Evolutionary conservation across 2,797 vertebrate genomes (phyloP).

Genomic region (Coendou prehensilis): DNA sequence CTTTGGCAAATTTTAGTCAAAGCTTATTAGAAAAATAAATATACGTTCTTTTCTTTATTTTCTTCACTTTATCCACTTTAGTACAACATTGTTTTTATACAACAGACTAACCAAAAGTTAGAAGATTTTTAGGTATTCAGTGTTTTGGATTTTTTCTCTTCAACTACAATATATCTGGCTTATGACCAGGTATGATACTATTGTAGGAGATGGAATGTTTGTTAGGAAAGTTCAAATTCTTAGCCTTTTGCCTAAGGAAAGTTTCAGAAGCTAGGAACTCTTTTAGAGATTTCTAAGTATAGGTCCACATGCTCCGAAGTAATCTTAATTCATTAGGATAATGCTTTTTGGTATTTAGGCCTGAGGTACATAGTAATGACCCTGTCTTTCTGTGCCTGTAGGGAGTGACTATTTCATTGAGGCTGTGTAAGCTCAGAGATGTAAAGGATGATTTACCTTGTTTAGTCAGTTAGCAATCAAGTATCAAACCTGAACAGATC

Average conservation of each 20-base stretch:
- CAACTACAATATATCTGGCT: background rate
- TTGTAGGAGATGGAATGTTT: background rate
- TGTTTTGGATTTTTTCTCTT: conserved; percentile 23
- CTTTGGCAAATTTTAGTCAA: conserved; percentile 10
- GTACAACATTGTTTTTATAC: background rate
- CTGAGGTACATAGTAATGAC: background rate
- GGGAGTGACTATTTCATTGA: background rate
- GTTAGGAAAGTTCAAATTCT: conserved; percentile 9
- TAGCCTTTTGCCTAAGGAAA: conserved; percentile 24
- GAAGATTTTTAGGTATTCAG: background rate
- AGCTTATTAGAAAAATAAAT: conserved; percentile 10
- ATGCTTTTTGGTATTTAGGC: background rate
- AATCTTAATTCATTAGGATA: background rate
- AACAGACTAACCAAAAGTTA: background rate
- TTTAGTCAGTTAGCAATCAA: background rate
- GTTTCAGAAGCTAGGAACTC: background rate
- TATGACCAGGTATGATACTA: background rate
- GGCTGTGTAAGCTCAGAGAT: background rate
- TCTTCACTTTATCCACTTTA: background rate
- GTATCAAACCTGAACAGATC: conserved; percentile 9
- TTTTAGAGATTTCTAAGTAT: background rate
- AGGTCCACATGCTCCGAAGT: background rate
- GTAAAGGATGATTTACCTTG: background rate
- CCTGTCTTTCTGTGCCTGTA: background rate
- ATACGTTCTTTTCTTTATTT: background rate